phyloP scores from a whole-genome alignment of 2,797 vertebrate species.

The Nannoperca australis region DNA sequence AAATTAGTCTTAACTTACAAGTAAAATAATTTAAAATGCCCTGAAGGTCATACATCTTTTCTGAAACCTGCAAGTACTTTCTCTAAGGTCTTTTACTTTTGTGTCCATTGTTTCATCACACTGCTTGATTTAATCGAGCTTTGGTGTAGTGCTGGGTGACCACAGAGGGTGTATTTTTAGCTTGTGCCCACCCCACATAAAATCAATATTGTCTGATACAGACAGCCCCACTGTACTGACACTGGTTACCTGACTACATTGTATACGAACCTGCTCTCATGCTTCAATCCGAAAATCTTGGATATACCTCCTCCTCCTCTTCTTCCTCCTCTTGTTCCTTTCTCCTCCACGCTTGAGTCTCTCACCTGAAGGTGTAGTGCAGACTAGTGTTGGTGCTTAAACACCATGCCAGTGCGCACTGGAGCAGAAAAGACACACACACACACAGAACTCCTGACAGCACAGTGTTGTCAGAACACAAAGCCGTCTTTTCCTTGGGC shows the following conservation, averaged over 20 bases:
- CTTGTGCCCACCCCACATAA: constrained; percentile 16
- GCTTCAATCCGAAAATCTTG: constrained; percentile 43
- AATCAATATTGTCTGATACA: constrained; percentile 37
- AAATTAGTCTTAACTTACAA: background rate
- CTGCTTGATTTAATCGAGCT: background rate
- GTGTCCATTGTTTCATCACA: constrained; percentile 1
- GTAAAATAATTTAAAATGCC: background rate
- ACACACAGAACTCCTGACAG: constrained; percentile 73
- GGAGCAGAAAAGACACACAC: constrained; percentile 74
- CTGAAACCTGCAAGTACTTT: background rate
- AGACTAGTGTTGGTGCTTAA: constrained; percentile 77
- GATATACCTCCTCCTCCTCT: constrained; percentile 12
- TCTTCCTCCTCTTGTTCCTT: constrained; percentile 27
- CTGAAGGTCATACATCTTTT: background rate
- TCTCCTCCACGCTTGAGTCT: constrained; percentile 66
- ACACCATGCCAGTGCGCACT: constrained; percentile 78
- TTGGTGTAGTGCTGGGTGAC: constrained; percentile 11
- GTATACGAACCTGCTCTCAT: constrained; percentile 17
- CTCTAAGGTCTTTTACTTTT: background rate
- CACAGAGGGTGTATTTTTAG: background rate
- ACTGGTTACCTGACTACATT: constrained; percentile 30
- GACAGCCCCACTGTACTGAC: constrained; percentile 18
- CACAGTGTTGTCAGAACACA: constrained; percentile 83
- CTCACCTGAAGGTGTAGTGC: constrained; percentile 78
- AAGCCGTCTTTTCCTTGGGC: constrained; percentile 81